Evolutionary conservation across 1,140 invertebrate species (phyloP).

Genomic region (Ooceraea biroi): DNA sequence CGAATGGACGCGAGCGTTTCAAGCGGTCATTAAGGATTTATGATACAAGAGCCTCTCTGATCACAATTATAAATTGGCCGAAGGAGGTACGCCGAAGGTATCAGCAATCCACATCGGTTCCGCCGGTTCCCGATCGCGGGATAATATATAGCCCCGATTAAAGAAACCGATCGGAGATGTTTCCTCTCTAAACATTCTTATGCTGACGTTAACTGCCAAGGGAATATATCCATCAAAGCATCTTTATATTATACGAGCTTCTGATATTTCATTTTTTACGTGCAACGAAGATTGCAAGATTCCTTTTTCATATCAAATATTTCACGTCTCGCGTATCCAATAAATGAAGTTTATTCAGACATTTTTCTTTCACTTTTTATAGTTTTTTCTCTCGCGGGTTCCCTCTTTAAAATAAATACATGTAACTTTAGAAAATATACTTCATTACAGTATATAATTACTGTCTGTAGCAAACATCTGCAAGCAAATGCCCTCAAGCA

Average conservation of each 20-base stretch:
- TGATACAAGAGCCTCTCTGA: constrained; percentile 31
- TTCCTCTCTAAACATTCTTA: constrained; percentile 48
- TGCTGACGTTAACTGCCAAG: constrained; percentile 5
- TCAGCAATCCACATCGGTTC: constrained; percentile 27
- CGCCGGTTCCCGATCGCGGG: not conserved
- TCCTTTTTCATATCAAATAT: not conserved
- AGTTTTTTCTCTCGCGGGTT: not conserved
- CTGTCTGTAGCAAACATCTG: not conserved
- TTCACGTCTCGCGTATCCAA: not conserved
- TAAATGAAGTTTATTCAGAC: constrained; percentile 11
- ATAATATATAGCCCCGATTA: constrained; percentile 45
- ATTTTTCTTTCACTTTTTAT: not conserved
- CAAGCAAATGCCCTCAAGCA: not conserved
- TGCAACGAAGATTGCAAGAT: constrained; percentile 14
- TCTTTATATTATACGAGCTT: not conserved
- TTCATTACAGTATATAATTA: not conserved
- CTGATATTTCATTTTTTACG: constrained; percentile 18
- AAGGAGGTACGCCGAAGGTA: constrained; percentile 45
- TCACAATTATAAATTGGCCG: constrained; percentile 68
- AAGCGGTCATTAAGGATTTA: constrained; percentile 38
- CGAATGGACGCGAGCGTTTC: constrained; percentile 23
- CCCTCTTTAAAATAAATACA: not conserved
- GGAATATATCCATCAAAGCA: constrained; percentile 37
- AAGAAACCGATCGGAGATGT: constrained; percentile 59
- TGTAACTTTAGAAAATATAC: not conserved